Evolutionary conservation across 2,888 invertebrate genomes (phyloP).

Genomic region (Conus canariensis): DNA sequence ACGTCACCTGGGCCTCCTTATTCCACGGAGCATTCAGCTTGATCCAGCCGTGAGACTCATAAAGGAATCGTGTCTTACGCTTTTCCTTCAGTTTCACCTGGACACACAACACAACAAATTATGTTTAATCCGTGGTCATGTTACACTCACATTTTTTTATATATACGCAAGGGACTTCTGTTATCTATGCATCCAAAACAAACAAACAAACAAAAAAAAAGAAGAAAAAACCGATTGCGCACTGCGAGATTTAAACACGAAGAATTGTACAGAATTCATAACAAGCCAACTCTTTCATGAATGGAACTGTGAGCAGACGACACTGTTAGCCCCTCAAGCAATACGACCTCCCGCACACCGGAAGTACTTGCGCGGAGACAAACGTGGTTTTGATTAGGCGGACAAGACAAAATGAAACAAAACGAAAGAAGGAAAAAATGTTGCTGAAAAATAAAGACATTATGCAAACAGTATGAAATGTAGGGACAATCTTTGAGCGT

Average conservation of each 20-base stretch:
- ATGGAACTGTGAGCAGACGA: neutral
- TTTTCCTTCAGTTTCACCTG: slow-evolving; percentile 38
- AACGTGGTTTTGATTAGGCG: too few relatives aligned
- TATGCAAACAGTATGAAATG: too few relatives aligned
- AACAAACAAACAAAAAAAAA: too few relatives aligned
- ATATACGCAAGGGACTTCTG: too few relatives aligned
- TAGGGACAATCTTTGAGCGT: too few relatives aligned
- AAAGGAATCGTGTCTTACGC: slow-evolving; percentile 25
- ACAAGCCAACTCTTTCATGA: neutral
- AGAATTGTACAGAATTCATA: too few relatives aligned
- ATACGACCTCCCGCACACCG: neutral
- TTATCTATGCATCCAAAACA: neutral
- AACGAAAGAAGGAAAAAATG: too few relatives aligned
- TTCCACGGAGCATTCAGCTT: slow-evolving; percentile 36
- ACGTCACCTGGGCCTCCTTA: slow-evolving; percentile 2
- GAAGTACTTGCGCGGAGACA: too few relatives aligned
- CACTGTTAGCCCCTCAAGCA: neutral
- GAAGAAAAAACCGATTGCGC: too few relatives aligned
- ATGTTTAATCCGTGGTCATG: neutral
- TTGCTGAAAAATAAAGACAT: too few relatives aligned
- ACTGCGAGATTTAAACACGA: too few relatives aligned
- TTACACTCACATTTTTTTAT: neutral
- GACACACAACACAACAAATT: neutral
- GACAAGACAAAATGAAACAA: too few relatives aligned
- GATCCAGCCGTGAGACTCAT: slow-evolving; percentile 41